A percentile compares a stretch with the other conserved stretches of the same genome.
Conservation (phyloP, 2,797 vertebrate species). For the Thaleichthys pacificus region DNA sequence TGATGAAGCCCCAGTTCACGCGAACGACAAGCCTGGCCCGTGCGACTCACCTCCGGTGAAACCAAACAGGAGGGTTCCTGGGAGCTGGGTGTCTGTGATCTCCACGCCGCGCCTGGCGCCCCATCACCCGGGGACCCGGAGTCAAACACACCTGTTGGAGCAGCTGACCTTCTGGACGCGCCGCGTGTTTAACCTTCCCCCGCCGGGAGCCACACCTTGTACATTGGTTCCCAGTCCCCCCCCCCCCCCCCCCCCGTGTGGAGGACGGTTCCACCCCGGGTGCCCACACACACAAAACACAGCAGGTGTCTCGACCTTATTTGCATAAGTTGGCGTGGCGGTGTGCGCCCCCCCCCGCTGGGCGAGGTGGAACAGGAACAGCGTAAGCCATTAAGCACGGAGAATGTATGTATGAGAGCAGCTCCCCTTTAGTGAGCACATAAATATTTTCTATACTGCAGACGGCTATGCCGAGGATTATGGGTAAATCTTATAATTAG, state of each 20-base stretch:
- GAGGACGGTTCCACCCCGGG: constrained; percentile 50
- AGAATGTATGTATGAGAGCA: constrained; percentile 38
- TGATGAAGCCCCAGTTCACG: no score
- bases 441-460: constrained; percentile 56
- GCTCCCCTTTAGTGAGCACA: constrained; percentile 43
- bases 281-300: constrained; percentile 44
- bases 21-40: no score
- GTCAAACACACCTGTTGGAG: constrained; percentile 60
- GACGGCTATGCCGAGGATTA: constrained; percentile 72
- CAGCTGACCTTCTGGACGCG: constrained; percentile 71
- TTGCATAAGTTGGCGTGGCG: constrained; percentile 66
- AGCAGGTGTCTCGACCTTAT: constrained; percentile 57
- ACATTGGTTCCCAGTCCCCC: constrained; percentile 29
- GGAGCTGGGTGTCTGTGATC: constrained; percentile 19
- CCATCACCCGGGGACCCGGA: constrained; percentile 46
- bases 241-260: constrained; percentile 18
- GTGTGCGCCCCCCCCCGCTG: constrained; percentile 49
- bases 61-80: no score
- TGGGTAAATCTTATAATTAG: constrained; percentile 75
- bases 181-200: constrained; percentile 62
- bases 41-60: no score
- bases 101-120: constrained; percentile 52
- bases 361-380: constrained; percentile 53
- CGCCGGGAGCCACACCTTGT: constrained; percentile 68
- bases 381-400: constrained; percentile 46